Conservation (phyloP, 2,888 invertebrate genomes). For the Thymelicus sylvestris region DNA sequence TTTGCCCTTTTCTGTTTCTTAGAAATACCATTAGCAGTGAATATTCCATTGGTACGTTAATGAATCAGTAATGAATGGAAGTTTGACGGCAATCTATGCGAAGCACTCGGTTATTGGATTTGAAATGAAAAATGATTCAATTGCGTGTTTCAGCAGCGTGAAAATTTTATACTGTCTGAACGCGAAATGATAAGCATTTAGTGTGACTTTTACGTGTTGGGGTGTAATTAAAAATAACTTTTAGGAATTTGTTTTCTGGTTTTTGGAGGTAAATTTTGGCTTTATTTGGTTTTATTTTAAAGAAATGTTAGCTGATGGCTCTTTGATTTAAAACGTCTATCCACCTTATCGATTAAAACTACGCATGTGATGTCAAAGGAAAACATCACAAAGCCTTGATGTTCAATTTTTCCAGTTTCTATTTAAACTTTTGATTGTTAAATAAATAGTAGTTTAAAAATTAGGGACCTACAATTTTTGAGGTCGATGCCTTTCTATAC, state of each 20-base stretch:
- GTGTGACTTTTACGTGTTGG: slow-evolving; percentile 27
- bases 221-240: slow-evolving; percentile 13
- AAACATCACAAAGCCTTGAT: no score
- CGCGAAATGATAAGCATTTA: slow-evolving; percentile 21
- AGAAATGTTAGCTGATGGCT: not conserved
- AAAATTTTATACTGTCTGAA: slow-evolving; percentile 22
- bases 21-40: slow-evolving; percentile 24
- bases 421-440: no score
- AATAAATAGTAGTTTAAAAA: no score
- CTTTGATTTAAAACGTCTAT: not conserved
- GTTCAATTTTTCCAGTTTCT: no score
- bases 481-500: no score
- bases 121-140: slow-evolving; percentile 32
- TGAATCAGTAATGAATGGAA: slow-evolving; percentile 27
- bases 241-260: not conserved
- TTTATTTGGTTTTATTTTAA: not conserved
- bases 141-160: slow-evolving; percentile 25
- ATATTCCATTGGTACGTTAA: slow-evolving; percentile 29
- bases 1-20: slow-evolving; percentile 32
- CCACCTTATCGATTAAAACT: no score
- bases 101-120: slow-evolving; percentile 16
- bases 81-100: slow-evolving; percentile 16
- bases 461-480: no score
- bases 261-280: not conserved
- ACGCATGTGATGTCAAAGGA: no score